A percentile compares a stretch with the other conserved stretches of the same genome.
Conservation (phyloP, 2,797 vertebrate species). For the Rhynchotus rufescens region DNA sequence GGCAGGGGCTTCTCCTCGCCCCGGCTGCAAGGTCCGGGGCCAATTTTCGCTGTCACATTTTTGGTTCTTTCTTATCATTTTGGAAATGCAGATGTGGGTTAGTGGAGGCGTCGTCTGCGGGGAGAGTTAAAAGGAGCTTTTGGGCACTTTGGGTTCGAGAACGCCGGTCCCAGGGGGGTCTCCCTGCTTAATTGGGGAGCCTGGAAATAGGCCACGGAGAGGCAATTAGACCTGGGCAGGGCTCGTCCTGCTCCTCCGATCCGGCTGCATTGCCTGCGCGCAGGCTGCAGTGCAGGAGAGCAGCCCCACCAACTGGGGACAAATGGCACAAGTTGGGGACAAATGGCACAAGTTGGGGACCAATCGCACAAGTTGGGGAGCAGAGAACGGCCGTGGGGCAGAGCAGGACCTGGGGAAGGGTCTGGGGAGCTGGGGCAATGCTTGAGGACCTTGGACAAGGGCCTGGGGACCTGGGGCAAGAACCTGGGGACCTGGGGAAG, state of each 20-base stretch:
- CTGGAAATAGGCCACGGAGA: neutral
- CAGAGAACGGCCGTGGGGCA: accelerated
- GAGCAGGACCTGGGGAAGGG: neutral
- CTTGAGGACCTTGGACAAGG: too few species aligned
- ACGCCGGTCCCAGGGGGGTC: neutral
- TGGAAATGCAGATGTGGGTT: neutral
- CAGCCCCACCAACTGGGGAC: too few species aligned
- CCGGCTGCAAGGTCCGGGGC: accelerated
- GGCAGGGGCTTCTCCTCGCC: neutral
- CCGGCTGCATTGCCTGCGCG: accelerated
- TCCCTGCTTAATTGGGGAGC: neutral
- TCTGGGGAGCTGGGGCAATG: too few species aligned
- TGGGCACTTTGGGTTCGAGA: neutral
- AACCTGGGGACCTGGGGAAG: too few species aligned
- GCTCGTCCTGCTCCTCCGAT: neutral
- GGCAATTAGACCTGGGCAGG: neutral
- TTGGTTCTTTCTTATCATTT: accelerated
- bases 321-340: too few species aligned
- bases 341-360: too few species aligned
- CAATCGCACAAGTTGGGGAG: too few species aligned
- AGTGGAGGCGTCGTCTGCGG: neutral
- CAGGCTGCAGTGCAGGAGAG: neutral
- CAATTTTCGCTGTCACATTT: accelerated
- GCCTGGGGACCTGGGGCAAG: too few species aligned
- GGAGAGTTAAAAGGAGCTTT: neutral